Evolutionary conservation across 2,113 vertebrate genomes (phyloP), one percentile per base, ranked within the genome.

Genomic region (Megaceryle maxima): DNA sequence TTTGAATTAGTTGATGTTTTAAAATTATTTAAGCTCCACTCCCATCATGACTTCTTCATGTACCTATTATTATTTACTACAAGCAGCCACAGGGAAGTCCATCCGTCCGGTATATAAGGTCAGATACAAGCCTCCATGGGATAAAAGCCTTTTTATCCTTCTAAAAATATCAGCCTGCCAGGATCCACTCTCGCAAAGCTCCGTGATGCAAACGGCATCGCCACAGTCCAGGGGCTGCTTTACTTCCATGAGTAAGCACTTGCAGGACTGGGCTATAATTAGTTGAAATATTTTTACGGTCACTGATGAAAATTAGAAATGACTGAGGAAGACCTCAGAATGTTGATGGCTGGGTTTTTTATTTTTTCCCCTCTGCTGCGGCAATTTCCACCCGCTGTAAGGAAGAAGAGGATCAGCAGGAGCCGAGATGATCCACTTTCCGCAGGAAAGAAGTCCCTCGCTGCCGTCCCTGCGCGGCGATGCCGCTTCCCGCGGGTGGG

Each of bases 201-300:
- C 51, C 66, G 22, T 3, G 81, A 78, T 89, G 84, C 82, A 20
- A 33, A 46, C 66, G 14, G 73, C 66, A 76, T 3, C 92, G 55
- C 88, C 20, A 16, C 70, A 16, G 56, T 11, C 51, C 4, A 28
- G 69, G 46, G 60, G 48, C 87, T 46, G 76, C 87, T 64, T 10
- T 3, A 7, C 83, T 56, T 8, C 91, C 94, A 84, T 90, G 92
- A 96, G 88, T 94, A 96, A 96, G 87, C 92, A 84, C 84, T 87
- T 48, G 46, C 83, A 64, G 62, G 66, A 39, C 43, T 39, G 7
- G 41, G 75, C 92, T 94, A 80, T 70, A 83, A 91, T 83, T 86
- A 86, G 53, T 5, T 1, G 28, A 33, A 59, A 11, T 80, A 82
- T 85, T 74, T 88, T 80, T 92, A 87, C 55, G 44, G 66, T 75